A percentile compares a stretch with the other conserved stretches of the same genome.
These are phyloP conservation scores for Pholis gunnellus DNA, from an alignment of 2,113 vertebrate genomes.

Conservation along the genomic window DNA sequence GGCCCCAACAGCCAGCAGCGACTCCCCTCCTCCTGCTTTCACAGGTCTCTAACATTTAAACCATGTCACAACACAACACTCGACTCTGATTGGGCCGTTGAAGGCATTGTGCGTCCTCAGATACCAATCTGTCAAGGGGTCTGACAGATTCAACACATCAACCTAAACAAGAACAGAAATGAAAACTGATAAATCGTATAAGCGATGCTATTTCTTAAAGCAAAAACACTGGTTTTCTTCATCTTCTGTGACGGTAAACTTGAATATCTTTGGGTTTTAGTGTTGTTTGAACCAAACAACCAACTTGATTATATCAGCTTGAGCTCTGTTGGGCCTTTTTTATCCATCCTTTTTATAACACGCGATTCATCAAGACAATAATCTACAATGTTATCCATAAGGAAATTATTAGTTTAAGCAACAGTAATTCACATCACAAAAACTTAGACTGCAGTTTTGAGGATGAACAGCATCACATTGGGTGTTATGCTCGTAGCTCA, in stretches of 20 bases:
- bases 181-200: background rate
- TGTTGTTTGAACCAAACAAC: background rate
- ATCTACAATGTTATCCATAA: background rate
- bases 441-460: background rate
- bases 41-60: conserved; percentile 6
- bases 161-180: background rate
- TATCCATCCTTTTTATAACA: background rate
- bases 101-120: conserved; percentile 12
- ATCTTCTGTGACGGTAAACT: background rate
- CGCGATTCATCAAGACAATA: background rate
- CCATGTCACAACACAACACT: background rate
- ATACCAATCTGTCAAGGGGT: background rate
- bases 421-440: background rate
- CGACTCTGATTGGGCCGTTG: background rate
- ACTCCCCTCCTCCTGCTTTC: background rate
- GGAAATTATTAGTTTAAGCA: background rate
- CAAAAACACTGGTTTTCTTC: background rate
- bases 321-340: background rate
- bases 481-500: no score
- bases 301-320: background rate
- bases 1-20: conserved; percentile 10
- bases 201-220: background rate
- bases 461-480: no score
- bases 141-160: background rate
- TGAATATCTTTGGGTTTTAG: background rate